phyloP scores from a whole-genome alignment of 2,888 invertebrate genomes.

The Automeris io region DNA sequence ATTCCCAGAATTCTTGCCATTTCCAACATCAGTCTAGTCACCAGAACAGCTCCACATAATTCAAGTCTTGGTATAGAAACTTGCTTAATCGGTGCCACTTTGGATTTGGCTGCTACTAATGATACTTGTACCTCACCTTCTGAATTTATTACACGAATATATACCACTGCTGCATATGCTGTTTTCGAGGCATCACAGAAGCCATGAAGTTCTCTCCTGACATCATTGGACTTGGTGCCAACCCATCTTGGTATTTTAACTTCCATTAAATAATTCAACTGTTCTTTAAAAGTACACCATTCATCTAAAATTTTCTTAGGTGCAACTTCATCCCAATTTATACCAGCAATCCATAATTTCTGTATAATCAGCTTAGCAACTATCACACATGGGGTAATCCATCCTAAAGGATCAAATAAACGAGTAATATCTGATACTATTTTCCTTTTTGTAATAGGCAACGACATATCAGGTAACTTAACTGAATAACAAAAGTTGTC shows the following conservation, averaged over 20 bases:
- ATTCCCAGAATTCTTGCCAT: conserved; percentile 5
- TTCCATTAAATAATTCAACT: conserved; percentile 6
- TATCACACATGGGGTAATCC: conserved; percentile 8
- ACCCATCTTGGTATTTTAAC: conserved; percentile 17
- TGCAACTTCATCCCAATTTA: conserved; percentile 11
- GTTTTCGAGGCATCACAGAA: conserved; percentile 18
- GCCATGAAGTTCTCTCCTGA: conserved; percentile 15
- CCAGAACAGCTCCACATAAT: conserved; percentile 9
- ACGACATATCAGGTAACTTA: conserved; percentile 11
- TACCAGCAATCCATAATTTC: conserved; percentile 10
- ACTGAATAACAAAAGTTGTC: conserved; percentile 14
- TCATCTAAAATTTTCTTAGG: conserved; percentile 11
- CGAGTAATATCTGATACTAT: conserved; percentile 19
- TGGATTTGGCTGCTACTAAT: conserved; percentile 10
- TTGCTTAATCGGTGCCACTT: conserved; percentile 14
- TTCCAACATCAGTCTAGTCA: conserved; percentile 9
- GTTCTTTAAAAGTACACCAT: conserved; percentile 15
- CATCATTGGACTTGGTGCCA: conserved; percentile 1
- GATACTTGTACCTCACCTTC: too few relatives aligned
- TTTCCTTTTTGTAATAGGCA: conserved; percentile 14
- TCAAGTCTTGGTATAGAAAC: conserved; percentile 12
- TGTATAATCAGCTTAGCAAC: conserved; percentile 10
- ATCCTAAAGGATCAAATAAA: conserved; percentile 13
- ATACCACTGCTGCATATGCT: conserved; percentile 12
- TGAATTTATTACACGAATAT: too few relatives aligned